A percentile compares a stretch with the other conserved stretches of the same genome.
Conservation (phyloP, 1,140 invertebrate genomes). For the Penaeus chinensis region DNA sequence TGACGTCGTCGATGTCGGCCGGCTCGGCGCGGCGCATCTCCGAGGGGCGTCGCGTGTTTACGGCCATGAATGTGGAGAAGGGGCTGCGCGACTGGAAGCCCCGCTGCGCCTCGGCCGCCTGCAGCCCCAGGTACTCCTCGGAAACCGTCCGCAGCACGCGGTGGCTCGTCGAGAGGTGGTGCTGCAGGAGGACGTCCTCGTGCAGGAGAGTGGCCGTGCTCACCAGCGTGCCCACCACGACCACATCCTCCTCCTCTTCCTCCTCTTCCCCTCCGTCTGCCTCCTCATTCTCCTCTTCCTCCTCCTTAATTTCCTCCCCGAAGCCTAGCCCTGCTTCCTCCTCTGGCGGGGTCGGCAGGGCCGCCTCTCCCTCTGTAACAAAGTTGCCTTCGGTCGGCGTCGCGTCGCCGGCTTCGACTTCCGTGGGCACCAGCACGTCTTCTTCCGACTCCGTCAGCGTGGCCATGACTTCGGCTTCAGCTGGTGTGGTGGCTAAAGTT, state of each 20-base stretch:
- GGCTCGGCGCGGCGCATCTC: slow-evolving; percentile 18
- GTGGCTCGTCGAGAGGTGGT: slow-evolving; percentile 7
- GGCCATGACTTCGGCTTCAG: neutral
- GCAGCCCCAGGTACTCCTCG: neutral
- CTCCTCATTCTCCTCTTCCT: neutral
- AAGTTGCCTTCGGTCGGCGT: neutral
- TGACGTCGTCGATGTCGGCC: slow-evolving; percentile 88
- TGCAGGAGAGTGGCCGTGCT: slow-evolving; percentile 25
- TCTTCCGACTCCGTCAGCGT: neutral
- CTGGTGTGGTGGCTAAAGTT: neutral
- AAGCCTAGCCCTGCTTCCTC: no score
- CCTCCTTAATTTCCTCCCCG: neutral
- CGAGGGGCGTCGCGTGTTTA: neutral
- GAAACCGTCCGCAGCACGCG: slow-evolving; percentile 34
- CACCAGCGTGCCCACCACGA: slow-evolving; percentile 31
- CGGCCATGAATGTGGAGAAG: slow-evolving; percentile 25
- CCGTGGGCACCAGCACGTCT: neutral
- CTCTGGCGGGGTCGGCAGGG: no score
- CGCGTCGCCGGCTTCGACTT: neutral
- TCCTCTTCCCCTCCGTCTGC: neutral
- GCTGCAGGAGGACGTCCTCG: neutral
- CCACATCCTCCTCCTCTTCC: neutral
- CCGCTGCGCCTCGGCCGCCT: slow-evolving; percentile 19
- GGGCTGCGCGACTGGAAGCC: slow-evolving; percentile 27
- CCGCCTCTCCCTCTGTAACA: neutral